Conservation (phyloP, 2,797 vertebrate genomes). For the Darevskia mixta region DNA sequence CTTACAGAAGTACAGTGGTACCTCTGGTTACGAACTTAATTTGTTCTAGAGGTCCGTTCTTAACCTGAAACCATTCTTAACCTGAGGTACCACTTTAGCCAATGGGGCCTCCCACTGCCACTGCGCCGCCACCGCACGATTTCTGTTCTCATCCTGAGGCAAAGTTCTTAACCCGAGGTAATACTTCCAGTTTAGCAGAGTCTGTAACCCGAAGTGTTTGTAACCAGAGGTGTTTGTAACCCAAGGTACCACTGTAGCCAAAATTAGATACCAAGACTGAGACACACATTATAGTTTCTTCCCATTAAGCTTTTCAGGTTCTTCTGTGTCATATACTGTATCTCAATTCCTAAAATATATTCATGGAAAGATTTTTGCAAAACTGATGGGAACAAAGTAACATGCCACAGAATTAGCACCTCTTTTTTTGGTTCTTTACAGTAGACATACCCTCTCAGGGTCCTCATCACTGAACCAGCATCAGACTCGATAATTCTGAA, state of each 20-base stretch:
- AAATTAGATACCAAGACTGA: not conserved
- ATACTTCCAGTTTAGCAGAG: too few species aligned
- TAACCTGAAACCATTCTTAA: too few species aligned
- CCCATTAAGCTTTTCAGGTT: not conserved
- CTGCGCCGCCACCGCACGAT: too few species aligned
- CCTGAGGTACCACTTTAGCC: too few species aligned
- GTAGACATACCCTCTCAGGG: conserved; percentile 16
- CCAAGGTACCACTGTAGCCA: not conserved
- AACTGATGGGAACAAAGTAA: accelerated
- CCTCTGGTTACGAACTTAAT: too few species aligned
- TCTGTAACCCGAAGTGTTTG: too few species aligned
- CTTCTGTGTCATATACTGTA: not conserved
- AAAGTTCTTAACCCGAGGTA: too few species aligned
- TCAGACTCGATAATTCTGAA: conserved; percentile 43
- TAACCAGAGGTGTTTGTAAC: too few species aligned
- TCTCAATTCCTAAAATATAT: not conserved
- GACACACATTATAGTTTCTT: not conserved
- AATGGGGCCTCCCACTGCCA: too few species aligned
- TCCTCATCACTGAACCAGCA: conserved; percentile 37
- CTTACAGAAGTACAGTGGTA: too few species aligned
- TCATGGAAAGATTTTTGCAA: not conserved
- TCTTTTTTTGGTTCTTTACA: not conserved
- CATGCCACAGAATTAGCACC: not conserved
- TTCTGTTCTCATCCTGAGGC: too few species aligned
- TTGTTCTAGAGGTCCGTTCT: too few species aligned